Evolutionary conservation across 2,888 invertebrate genomes (phyloP).

Genomic region (Drosophila gaucha): DNA sequence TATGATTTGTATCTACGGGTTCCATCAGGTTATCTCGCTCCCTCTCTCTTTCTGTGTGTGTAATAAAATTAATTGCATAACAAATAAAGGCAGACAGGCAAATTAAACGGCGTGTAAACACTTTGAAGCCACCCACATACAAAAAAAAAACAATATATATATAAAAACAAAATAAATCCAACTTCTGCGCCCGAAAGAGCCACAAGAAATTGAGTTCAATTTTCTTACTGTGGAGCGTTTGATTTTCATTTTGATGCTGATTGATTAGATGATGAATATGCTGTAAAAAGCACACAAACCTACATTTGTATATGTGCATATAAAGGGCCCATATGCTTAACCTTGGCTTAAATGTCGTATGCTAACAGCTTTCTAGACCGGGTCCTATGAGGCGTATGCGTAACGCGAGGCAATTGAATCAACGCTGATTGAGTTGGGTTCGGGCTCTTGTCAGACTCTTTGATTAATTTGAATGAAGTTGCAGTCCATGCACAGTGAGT

Average conservation of each 20-base stretch:
- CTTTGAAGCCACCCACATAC: conserved; percentile 60
- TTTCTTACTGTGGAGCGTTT: conserved; percentile 46
- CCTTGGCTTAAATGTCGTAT: conserved; percentile 41
- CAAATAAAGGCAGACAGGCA: conserved; percentile 76
- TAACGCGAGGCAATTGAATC: conserved; percentile 47
- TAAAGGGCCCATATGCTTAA: conserved; percentile 22
- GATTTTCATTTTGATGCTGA: conserved; percentile 66
- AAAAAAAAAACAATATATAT: neutral
- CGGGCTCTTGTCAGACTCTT: conserved; percentile 21
- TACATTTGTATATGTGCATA: neutral
- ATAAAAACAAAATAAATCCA: neutral
- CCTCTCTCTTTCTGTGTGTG: conserved; percentile 12
- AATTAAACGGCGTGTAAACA: conserved; percentile 78
- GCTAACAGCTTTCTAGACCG: neutral
- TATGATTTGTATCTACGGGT: conserved; percentile 70
- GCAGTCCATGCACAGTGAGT: too few species aligned
- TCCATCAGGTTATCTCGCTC: conserved; percentile 3
- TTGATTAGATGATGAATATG: conserved; percentile 61
- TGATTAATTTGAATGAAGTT: conserved; percentile 36
- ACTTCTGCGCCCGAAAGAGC: conserved; percentile 23
- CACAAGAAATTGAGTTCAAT: conserved; percentile 51
- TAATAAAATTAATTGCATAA: conserved; percentile 77
- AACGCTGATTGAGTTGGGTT: conserved; percentile 58
- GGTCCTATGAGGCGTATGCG: conserved; percentile 44
- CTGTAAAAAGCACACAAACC: conserved; percentile 19